Conservation (phyloP, 2,113 vertebrate species). For the Malurus elegans region DNA sequence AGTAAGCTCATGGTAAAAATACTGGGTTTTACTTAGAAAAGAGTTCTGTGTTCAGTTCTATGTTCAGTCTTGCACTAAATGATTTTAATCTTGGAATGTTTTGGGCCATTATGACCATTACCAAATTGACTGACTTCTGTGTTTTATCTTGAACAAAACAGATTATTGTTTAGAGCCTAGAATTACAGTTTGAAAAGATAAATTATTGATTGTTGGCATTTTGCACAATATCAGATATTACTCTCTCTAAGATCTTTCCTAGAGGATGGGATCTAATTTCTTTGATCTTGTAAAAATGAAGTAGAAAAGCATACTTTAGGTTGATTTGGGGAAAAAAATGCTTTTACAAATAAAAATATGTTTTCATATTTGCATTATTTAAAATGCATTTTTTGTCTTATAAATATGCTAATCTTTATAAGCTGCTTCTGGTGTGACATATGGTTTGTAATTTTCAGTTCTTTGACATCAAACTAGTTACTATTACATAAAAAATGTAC, state of each 20-base stretch:
- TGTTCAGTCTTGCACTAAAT: background rate
- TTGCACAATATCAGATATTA: background rate
- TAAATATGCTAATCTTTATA: conserved; percentile 55
- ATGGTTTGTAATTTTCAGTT: conserved; percentile 54
- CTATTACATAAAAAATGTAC: conserved; percentile 18
- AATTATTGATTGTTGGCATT: conserved; percentile 18
- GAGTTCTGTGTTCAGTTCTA: background rate
- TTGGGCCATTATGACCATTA: background rate
- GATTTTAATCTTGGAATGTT: background rate
- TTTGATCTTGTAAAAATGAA: background rate
- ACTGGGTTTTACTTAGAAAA: background rate
- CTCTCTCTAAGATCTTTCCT: background rate
- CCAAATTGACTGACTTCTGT: background rate
- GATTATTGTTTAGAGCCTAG: background rate
- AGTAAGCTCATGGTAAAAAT: background rate
- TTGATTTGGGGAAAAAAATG: background rate
- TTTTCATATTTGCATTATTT: conserved; percentile 29
- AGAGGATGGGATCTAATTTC: background rate
- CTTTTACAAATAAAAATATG: conserved; percentile 1
- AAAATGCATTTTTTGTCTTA: conserved; percentile 44
- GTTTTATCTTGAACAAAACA: background rate
- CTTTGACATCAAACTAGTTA: conserved; percentile 57
- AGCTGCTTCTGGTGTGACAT: conserved; percentile 50
- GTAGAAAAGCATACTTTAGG: background rate
- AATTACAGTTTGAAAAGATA: background rate